Evolutionary conservation across 2,797 vertebrate genomes (phyloP), one percentile per base, ranked within the genome.

Genomic region (Limnodromus scolopaceus): DNA sequence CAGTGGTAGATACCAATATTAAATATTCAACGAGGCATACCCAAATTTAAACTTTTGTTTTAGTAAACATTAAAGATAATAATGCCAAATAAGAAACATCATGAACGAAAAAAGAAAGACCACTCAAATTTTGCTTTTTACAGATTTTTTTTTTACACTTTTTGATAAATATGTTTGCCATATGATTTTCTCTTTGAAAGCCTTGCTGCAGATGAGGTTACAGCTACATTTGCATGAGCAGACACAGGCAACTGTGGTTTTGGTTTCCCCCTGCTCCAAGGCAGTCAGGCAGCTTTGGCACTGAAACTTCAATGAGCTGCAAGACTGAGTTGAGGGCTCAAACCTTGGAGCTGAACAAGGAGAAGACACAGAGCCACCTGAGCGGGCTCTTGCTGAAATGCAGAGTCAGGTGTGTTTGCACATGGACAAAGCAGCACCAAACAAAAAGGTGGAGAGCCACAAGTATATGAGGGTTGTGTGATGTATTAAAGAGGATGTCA

Each of bases 351-450:
- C 16, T 1, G 12, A 60, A 25, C 32, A 38, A 51, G 32, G 20
- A 51, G 34, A 24, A 6, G 15, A 66, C 20, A 70, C 23, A 15
- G 30, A 70, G 5, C 10, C 2, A 1, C 7, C n/a, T 66, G 45
- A 51, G 23, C 0, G 3, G 4, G 16, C 14, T 43, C 27, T 63
- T 87, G 16, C 16, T 63, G 6, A 28, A 86, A n/a, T 32, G 32
- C 8, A 55, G 11, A 46, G 23, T 41, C 25, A 49, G 0, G 3
- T 79, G 22, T 83, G n/a, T n/a, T 91, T 65, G 32, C 13, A 27
- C 32, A 18, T 0, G 3, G 54, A 32, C 28, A 58, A 11, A 0
- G 1, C 4, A 49, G 20, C 25, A 61, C 20, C 18, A 61, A 84
- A 54, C 13, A 80, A 43, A 61, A 86, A 63, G 13, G 22, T 66